Evolutionary conservation across 1,140 invertebrate species (phyloP), one percentile per base, ranked within the genome.

Genomic region (Vanessa tameamea): DNA sequence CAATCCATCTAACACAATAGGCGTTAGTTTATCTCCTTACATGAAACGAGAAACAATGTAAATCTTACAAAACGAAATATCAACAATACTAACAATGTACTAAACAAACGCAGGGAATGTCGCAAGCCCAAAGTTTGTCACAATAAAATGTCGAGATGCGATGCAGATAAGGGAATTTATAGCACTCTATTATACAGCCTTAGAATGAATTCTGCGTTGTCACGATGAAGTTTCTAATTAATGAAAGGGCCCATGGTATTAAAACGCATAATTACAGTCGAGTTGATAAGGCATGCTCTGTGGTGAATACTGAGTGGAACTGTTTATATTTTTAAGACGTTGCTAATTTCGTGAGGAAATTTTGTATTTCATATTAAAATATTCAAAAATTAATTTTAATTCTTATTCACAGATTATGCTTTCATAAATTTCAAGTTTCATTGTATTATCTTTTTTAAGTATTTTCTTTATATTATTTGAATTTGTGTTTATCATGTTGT

Each of bases 221-320:
- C 76, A 78, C 75, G 65, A 73, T 79, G 77, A 81, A 82, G 77
- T 82, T 81, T 79, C 74, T 82, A 81, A 81, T 82, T 82, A 81
- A 82, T 79, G 77, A 77, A 81, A 77, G 69, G 76, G 77, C 68
- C 65, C 66, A 69, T 59, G 61, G 76, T 75, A 74, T 77, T 77
- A 74, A 77, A 69, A 74, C 63, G 48, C 76, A 68, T 77, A 74
- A 77, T 77, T 77, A 77, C 64, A 31, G 47, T 31, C 53, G 70
- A 77, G 61, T 77, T 77, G 75, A 77, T 77, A 77, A 76, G 73
- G 55, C 63, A 55, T 63, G 66, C 59, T 72, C 69, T 51, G 70
- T 66, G 59, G 57, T 55, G 74, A 69, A 68, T 64, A 50, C 50
- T 48, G 64, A 64, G 59, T 68, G 47, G 13, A 50, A 20, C 31